Evolutionary conservation across 2,113 vertebrate species (phyloP).

Genomic region (Corynorhinus townsendii): DNA sequence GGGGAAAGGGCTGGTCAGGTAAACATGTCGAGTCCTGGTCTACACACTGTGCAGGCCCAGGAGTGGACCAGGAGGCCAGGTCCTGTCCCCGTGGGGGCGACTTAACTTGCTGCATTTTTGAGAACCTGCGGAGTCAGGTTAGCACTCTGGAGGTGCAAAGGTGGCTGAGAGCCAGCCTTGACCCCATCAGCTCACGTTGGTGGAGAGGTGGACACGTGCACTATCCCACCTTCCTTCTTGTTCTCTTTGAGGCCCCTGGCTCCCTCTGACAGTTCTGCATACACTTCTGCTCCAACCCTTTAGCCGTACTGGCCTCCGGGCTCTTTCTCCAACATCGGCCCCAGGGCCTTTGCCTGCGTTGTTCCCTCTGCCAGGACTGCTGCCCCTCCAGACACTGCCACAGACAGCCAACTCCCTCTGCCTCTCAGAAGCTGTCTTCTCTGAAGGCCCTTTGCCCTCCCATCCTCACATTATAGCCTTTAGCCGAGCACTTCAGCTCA

Average conservation of each 20-base stretch:
- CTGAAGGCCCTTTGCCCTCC: background rate
- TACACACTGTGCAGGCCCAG: background rate
- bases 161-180: background rate
- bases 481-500: background rate
- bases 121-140: background rate
- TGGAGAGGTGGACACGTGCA: background rate
- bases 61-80: background rate
- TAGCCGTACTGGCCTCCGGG: background rate
- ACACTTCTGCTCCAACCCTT: background rate
- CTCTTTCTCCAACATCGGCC: background rate
- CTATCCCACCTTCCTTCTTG: background rate
- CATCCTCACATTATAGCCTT: background rate
- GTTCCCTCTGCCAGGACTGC: background rate
- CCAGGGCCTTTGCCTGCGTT: background rate
- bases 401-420: background rate
- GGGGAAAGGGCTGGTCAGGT: background rate
- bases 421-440: background rate
- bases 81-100: background rate
- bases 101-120: background rate
- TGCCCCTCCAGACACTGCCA: background rate
- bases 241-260: background rate
- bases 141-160: background rate
- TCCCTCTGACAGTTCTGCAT: background rate
- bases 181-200: background rate
- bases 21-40: background rate